A percentile compares a stretch with the other conserved stretches of the same genome.
Evolutionary conservation across 2,888 invertebrate genomes (phyloP).

Genomic region (Griposia aprilina): DNA sequence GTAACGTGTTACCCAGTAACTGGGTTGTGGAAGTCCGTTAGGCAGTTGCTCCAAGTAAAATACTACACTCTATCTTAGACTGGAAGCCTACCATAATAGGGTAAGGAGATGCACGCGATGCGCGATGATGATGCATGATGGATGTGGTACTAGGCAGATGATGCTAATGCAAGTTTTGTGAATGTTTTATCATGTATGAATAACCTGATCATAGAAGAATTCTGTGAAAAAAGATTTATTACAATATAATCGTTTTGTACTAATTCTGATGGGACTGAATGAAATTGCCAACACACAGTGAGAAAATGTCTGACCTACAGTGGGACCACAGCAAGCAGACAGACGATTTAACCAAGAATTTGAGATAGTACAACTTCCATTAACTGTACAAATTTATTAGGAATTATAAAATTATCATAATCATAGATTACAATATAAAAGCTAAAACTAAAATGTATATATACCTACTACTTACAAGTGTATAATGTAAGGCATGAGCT

Average conservation of each 20-base stretch:
- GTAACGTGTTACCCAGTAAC: too few species aligned
- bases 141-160: too few species aligned
- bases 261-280: background rate
- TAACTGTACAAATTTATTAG: too few species aligned
- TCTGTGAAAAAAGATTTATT: background rate
- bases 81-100: background rate
- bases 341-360: slow-evolving; percentile 14
- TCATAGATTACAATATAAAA: too few species aligned
- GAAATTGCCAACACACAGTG: background rate
- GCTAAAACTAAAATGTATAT: too few species aligned
- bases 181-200: background rate
- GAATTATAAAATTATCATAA: too few species aligned
- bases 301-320: background rate
- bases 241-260: background rate
- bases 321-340: background rate
- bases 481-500: too few species aligned
- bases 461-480: too few species aligned
- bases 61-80: too few species aligned
- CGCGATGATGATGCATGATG: too few species aligned
- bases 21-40: background rate
- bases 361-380: slow-evolving; percentile 42
- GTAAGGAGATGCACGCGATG: too few species aligned
- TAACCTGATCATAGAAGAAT: background rate
- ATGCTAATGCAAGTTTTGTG: background rate
- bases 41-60: background rate